These are phyloP conservation scores for Vireo altiloquus DNA, from an alignment of 2,113 vertebrate species.

Conservation along the genomic window DNA sequence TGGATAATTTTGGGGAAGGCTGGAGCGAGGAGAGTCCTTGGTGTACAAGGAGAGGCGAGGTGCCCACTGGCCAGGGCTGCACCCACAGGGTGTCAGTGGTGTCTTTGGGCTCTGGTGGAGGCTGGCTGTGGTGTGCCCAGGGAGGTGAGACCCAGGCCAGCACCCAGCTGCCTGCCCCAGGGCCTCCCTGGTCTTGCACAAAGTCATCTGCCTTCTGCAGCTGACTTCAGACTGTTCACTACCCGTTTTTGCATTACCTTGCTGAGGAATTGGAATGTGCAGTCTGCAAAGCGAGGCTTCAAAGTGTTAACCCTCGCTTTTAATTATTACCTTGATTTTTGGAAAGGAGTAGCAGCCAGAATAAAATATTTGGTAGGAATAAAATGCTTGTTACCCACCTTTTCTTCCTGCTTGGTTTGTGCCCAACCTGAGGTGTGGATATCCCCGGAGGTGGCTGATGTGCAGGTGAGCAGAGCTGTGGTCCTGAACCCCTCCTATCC, in stretches of 20 bases:
- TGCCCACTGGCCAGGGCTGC: not conserved
- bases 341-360: not conserved
- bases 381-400: not conserved
- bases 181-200: not conserved
- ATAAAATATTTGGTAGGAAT: not conserved
- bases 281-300: not conserved
- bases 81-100: accelerated
- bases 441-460: not conserved
- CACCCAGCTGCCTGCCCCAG: not conserved
- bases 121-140: not conserved
- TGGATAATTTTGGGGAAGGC: not conserved
- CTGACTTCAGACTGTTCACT: not conserved
- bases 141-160: not conserved
- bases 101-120: not conserved
- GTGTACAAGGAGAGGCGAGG: accelerated
- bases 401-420: not conserved
- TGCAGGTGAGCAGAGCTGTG: not conserved
- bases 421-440: not conserved
- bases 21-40: not conserved
- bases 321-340: not conserved
- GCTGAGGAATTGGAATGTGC: not conserved
- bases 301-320: not conserved
- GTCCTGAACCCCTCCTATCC: not conserved
- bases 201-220: not conserved
- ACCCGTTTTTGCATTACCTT: not conserved